Percentiles rank a stretch among this genome's conserved stretches.
phyloP scores from a whole-genome alignment of 2,888 invertebrate genomes.

The Cosmia trapezina region DNA sequence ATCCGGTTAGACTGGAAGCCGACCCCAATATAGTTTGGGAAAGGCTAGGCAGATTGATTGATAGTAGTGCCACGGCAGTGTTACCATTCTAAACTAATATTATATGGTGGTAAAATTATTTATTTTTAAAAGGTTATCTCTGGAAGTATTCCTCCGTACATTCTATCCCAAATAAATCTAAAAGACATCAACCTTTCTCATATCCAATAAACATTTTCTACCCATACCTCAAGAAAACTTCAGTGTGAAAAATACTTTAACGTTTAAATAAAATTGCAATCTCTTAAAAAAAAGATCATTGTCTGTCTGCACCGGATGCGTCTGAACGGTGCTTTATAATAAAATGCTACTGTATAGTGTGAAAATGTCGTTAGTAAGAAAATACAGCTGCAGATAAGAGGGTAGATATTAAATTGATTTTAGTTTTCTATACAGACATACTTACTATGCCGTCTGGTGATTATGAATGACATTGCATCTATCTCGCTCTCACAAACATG shows the following conservation, averaged over 20 bases:
- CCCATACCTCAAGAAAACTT: not conserved
- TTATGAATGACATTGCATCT: too few species aligned
- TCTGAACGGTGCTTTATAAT: constrained; percentile 16
- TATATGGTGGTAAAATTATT: too few species aligned
- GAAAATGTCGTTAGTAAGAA: constrained; percentile 13
- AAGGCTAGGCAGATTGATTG: too few species aligned
- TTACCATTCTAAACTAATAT: too few species aligned
- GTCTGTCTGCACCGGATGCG: constrained; percentile 54
- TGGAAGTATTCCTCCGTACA: too few species aligned
- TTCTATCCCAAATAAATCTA: too few species aligned
- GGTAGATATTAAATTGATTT: not conserved
- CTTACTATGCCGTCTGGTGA: too few species aligned
- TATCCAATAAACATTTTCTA: constrained; percentile 5
- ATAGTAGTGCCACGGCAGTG: too few species aligned
- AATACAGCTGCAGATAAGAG: constrained; percentile 16
- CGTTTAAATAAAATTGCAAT: constrained; percentile 24
- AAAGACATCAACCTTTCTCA: not conserved
- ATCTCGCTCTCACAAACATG: too few species aligned
- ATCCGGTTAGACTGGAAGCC: too few species aligned
- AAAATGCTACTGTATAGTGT: constrained; percentile 1
- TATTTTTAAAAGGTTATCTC: too few species aligned
- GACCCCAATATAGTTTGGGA: too few species aligned
- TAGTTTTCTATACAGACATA: not conserved
- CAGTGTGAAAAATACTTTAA: constrained; percentile 14
- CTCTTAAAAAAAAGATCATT: constrained; percentile 31